Conservation (phyloP, 2,797 vertebrate species). For the Meriones psammophilus region DNA sequence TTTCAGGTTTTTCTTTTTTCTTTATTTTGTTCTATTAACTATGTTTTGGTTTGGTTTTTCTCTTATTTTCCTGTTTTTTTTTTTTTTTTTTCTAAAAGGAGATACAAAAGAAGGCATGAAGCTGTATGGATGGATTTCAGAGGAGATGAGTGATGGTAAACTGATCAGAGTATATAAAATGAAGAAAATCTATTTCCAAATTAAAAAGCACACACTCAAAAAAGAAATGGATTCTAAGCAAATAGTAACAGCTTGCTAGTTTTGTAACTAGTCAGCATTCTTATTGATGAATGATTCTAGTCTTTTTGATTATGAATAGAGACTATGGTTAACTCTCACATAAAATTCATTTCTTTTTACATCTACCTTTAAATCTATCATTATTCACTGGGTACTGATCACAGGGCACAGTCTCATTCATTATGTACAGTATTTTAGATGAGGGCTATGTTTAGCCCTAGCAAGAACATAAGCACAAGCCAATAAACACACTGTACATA, state of each 20-base stretch:
- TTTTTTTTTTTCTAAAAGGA: background rate
- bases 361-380: background rate
- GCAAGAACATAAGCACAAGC: background rate
- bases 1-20: background rate
- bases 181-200: background rate
- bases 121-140: background rate
- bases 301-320: background rate
- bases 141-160: background rate
- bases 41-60: background rate
- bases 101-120: background rate
- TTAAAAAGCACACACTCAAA: background rate
- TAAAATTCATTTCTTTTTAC: background rate
- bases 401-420: background rate
- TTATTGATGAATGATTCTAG: background rate
- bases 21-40: background rate
- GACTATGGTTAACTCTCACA: background rate
- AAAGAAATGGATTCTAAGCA: background rate
- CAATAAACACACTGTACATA: background rate
- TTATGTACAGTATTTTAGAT: background rate
- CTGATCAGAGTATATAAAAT: background rate
- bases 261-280: background rate
- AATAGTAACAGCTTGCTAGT: background rate
- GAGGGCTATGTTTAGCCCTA: background rate
- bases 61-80: background rate
- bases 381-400: background rate